Evolutionary conservation across 2,113 vertebrate species (phyloP), one percentile per base, ranked within the genome.

Genomic region (Eulacestoma nigropectus): DNA sequence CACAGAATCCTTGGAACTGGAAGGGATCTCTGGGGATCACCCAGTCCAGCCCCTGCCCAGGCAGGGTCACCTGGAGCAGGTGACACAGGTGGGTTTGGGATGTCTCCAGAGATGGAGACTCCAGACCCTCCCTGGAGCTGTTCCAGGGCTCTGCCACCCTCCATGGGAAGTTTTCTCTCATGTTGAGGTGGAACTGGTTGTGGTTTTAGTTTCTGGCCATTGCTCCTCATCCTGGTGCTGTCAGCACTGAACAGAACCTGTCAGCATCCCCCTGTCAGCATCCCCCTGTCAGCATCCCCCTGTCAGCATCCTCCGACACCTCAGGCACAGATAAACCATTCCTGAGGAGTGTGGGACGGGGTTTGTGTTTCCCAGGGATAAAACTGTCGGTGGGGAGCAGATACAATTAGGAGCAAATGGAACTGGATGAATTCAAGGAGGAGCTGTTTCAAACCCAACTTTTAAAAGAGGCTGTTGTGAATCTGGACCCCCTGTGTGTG

Each of bases 1-100:
- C 13, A 6, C 30, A n/a, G 42, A 11, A 22, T 1, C 23, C 25
- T 2, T 30, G 44, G 11, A 3, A 3, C 0, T 9, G 65, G 55
- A 11, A 25, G 25, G 53, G 37, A 7, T 3, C 65, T 16, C 65
- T 60, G 79, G 35, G 7, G 50, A 18, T 39, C 5, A 2, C 13
- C 47, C 50, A 9, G 20, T 1, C 12, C 52, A 37, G 22, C 16
- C n/a, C 35, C 42, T 22, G 44, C 13, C 64, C 35, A 4, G 35
- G 65, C 16, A 35, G 79, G 64, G 25, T 12, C 55, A 30, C 65
- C 67, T 30, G 33, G 20, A 11, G 46, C 56, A 35, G 53, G 67
- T 6, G 67, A 3, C 80, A 30, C 67, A 4, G 80, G 21, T 13
- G 80, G 26, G 16, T 2, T 1, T 16, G 47, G 67, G 47, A 7